A percentile compares a stretch with the other conserved stretches of the same genome.
phyloP scores from a whole-genome alignment of 2,113 vertebrate species.

The Silurus meridionalis region DNA sequence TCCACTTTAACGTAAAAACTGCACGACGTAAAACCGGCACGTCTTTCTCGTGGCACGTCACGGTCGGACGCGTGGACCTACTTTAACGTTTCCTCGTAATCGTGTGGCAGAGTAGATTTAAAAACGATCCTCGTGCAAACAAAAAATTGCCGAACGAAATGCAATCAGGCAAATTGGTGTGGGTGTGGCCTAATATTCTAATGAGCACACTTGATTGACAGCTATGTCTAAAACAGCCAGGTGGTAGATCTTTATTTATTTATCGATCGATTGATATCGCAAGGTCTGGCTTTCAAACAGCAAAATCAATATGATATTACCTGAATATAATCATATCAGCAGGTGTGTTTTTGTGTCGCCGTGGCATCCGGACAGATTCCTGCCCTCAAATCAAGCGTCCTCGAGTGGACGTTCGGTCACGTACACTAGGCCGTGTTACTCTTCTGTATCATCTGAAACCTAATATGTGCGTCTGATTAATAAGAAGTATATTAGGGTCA shows the following conservation, averaged over 20 bases:
- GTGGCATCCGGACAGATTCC: neutral
- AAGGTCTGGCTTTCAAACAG: neutral
- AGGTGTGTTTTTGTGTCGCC: neutral
- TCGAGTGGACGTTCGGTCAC: neutral
- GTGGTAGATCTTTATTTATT: neutral
- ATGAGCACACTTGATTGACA: neutral
- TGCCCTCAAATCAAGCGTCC: neutral
- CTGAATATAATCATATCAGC: no score
- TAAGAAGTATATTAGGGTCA: constrained; percentile 8
- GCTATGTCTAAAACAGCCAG: neutral
- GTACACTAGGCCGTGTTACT: neutral
- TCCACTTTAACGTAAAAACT: constrained; percentile 18
- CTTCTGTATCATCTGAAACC: neutral
- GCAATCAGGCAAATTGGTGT: no score
- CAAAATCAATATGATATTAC: neutral
- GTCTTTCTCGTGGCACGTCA: neutral
- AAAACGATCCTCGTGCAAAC: neutral
- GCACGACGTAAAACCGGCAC: neutral
- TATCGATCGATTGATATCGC: neutral
- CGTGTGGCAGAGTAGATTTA: neutral
- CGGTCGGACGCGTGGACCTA: neutral
- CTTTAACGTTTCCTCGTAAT: neutral
- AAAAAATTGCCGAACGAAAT: no score
- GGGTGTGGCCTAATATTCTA: neutral
- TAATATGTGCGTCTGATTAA: neutral